Base-by-base conservation (phyloP, 2,888 invertebrate genomes). In the Acanthosepion pharaonis region DNA sequence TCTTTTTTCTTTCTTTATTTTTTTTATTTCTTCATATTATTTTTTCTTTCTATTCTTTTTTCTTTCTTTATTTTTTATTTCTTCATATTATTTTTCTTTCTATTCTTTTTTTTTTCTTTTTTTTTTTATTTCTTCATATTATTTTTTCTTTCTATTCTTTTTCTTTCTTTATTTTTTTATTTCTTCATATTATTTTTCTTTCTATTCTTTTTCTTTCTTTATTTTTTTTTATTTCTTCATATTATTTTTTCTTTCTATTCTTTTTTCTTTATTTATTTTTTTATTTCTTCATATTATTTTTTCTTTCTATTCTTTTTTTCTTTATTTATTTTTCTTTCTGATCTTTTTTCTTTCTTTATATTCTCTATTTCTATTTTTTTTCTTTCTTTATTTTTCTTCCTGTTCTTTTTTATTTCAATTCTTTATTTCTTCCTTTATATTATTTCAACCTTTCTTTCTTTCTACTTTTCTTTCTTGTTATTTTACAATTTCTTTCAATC, bases 161-260 rank as follows among this genome's bases (percentile, higher is more conserved):
- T 78, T 78, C 28, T 8, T 78, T 78, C 9, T 78, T 9, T 6
- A 11, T n/a, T n/a, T 78, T 0, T 78, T n/a, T n/a, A n/a, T n/a
- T n/a, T n/a, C n/a, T n/a, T n/a, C n/a, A n/a, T n/a, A n/a, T n/a
- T n/a, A n/a, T n/a, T n/a, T 8, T n/a, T 8, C n/a, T n/a, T n/a
- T n/a, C n/a, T n/a, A n/a, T n/a, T n/a, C n/a, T 9, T 25, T 5
- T 9, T 3, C 1, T n/a, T 11, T n/a, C 8, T n/a, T 11, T 3
- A 2, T 5, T n/a, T 1, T 9, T 78, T 11, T n/a, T 28, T n/a
- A 2, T n/a, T 11, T n/a, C 1, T 78, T 28, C 6, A 5, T n/a
- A n/a, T n/a, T n/a, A n/a, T n/a, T 78, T 28, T 9, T 78, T n/a
- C n/a, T n/a, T 8, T 8, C 11, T 11, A 0, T 78, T 78, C 9